A percentile compares a stretch with the other conserved stretches of the same genome.
phyloP scores from a whole-genome alignment of 2,797 vertebrate genomes.

The Falco cherrug region DNA sequence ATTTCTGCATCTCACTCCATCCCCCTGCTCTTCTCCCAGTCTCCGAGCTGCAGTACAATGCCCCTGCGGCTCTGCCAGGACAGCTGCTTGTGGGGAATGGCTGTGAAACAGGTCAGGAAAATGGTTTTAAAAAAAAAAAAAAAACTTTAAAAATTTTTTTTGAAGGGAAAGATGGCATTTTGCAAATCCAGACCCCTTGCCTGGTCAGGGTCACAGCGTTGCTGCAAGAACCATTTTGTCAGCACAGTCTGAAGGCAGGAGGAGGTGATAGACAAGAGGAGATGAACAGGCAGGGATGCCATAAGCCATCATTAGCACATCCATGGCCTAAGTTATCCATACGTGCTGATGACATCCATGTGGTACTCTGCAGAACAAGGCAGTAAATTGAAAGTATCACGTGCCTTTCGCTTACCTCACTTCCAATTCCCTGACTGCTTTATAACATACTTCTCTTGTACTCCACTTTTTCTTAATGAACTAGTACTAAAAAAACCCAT shows the following conservation, averaged over 20 bases:
- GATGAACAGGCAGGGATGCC: neutral
- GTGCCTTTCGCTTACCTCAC: slow-evolving; percentile 36
- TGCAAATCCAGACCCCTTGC: neutral
- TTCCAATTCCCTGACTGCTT: slow-evolving; percentile 3
- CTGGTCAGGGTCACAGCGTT: neutral
- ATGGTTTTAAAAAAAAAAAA: neutral
- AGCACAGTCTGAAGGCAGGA: neutral
- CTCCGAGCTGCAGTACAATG: neutral
- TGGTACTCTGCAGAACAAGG: neutral
- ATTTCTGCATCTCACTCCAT: neutral
- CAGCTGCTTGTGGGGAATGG: neutral
- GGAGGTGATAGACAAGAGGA: neutral
- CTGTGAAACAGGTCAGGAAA: neutral
- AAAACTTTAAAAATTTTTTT: neutral
- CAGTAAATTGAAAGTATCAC: slow-evolving; percentile 24
- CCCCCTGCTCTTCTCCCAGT: neutral
- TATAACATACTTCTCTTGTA: neutral
- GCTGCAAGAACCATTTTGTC: neutral
- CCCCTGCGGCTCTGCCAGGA: neutral
- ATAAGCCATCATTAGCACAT: neutral
- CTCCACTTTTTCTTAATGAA: neutral
- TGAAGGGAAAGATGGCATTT: neutral
- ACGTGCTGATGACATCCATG: slow-evolving; percentile 15
- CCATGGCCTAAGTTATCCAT: neutral
- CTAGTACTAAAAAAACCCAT: neutral